Conservation (phyloP, 2,113 vertebrate species). For the Xenopus laevis region DNA sequence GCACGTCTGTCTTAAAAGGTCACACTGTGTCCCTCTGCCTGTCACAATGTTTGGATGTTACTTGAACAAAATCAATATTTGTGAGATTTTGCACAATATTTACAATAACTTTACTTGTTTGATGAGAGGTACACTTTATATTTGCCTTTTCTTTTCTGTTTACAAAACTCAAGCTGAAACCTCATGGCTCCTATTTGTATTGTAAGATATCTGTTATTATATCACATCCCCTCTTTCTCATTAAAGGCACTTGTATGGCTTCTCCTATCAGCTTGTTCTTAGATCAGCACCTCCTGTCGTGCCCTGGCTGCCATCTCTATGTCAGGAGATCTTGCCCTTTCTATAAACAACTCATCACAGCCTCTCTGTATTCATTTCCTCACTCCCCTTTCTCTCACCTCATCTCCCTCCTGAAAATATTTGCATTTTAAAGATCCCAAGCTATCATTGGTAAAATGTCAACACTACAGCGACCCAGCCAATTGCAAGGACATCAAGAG, state of each 20-base stretch:
- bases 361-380: conserved; percentile 7
- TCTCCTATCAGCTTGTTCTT: too few relatives aligned
- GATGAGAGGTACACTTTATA: too few relatives aligned
- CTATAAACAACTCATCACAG: conserved; percentile 32
- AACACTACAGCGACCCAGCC: not conserved
- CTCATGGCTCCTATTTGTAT: not conserved
- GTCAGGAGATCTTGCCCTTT: conserved; percentile 23
- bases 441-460: conserved; percentile 19
- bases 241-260: too few relatives aligned
- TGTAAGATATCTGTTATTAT: not conserved
- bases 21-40: too few relatives aligned
- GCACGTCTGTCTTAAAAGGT: too few relatives aligned
- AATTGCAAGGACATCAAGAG: conserved; percentile 17
- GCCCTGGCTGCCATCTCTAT: not conserved
- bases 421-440: conserved; percentile 39
- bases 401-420: conserved; percentile 27
- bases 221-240: too few relatives aligned
- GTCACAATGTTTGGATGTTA: too few relatives aligned
- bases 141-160: too few relatives aligned
- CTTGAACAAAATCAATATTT: too few relatives aligned
- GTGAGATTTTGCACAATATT: too few relatives aligned
- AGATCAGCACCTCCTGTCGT: not conserved
- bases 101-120: too few relatives aligned
- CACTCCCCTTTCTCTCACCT: conserved; percentile 18
- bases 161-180: too few relatives aligned